Percentiles rank a stretch among this genome's conserved stretches.
These are phyloP conservation scores for Spinus pinus DNA, from an alignment of 2,797 vertebrate species.

Conservation along the genomic window DNA sequence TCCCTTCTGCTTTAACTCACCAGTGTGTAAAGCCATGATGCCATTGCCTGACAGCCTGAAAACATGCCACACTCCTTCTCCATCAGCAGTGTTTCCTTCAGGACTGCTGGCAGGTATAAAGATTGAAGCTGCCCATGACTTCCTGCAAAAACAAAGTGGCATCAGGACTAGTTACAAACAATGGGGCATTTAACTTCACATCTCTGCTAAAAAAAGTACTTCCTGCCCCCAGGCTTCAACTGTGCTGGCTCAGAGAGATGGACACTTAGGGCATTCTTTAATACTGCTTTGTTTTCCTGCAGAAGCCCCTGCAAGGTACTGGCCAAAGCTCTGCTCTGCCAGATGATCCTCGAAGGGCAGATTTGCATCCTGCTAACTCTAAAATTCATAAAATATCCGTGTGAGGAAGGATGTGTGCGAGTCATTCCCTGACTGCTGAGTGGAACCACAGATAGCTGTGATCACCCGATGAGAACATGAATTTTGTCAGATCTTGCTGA, in stretches of 20 bases:
- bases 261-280: not conserved
- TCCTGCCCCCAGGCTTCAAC: not conserved
- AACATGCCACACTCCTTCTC: not conserved
- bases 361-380: not conserved
- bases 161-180: not conserved
- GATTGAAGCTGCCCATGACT: not conserved
- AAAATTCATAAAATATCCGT: not conserved
- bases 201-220: not conserved
- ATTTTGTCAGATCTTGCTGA: constrained; percentile 26
- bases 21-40: not conserved
- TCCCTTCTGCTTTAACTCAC: not conserved
- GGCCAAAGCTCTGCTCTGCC: not conserved
- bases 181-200: not conserved
- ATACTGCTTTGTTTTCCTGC: not conserved
- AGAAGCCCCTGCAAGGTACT: not conserved
- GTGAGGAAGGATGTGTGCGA: not conserved
- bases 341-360: not conserved
- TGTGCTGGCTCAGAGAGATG: not conserved
- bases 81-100: not conserved
- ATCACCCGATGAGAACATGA: not conserved
- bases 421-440: not conserved
- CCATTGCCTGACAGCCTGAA: not conserved
- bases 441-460: not conserved
- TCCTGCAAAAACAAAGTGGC: not conserved
- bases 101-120: not conserved